Base-by-base conservation (phyloP, 2,113 vertebrate species). In the Catagonus wagneri region DNA sequence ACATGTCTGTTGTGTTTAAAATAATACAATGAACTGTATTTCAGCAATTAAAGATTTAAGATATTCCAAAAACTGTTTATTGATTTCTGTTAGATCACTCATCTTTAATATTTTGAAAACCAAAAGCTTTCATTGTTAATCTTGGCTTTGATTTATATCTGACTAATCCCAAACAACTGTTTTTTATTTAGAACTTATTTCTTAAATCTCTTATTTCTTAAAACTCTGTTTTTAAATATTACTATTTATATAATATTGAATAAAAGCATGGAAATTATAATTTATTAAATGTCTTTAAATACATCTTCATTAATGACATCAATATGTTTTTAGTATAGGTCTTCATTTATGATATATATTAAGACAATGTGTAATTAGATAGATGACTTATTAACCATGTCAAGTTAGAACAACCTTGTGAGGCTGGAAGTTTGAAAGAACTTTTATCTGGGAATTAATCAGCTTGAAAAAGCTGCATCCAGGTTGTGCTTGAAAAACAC, bases 51-150 rank as follows among this genome's bases (percentile, higher is more conserved):
- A 61, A 34, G 0, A 66, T 11, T 80, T 54, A 58, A 4, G 17
- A 1, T 25, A 76, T 68, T 85, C 20, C 1, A 23, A 39, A 91
- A 69, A 19, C 2, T 78, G n/a, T 23, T 86, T 36, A 76, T 72
- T 75, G 22, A 22, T 76, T 85, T 92, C 25, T 93, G 27, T n/a
- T 69, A 79, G 20, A 65, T 16, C 20, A 52, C 1, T 72, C 13
- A 22, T 69, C 22, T 58, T 90, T 87, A 69, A 78, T 95, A 83
- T 83, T 81, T 56, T 93, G 63, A 54, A 90, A 80, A 27, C 1
- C 8, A 52, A 81, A 39, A 16, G 13, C 7, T 88, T 84, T 14
- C n/a, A 22, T 74, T 88, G 5, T 50, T 92, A 61, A 44, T n/a
- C 23, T 81, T 78, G 15, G 2, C 5, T 89, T 94, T 75, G 14